phyloP scores from a whole-genome alignment of 2,888 invertebrate species.

The Dione juno region DNA sequence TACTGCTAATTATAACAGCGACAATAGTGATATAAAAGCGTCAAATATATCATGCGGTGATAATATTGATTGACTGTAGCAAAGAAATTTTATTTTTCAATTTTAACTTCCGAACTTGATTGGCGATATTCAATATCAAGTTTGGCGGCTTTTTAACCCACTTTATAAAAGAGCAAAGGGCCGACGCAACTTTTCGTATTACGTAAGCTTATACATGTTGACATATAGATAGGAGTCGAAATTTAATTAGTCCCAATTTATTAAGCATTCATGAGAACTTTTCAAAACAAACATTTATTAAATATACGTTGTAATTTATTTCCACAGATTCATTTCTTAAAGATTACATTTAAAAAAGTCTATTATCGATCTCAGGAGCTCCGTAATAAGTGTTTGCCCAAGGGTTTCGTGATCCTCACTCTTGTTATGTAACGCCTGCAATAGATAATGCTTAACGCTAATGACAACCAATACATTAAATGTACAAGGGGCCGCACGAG shows the following conservation, averaged over 20 bases:
- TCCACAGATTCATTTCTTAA: neutral
- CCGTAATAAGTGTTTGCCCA: conserved; percentile 62
- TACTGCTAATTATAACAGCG: conserved; percentile 27
- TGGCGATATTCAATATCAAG: conserved; percentile 45
- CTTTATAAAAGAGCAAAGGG: conserved; percentile 46
- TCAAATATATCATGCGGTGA: conserved; percentile 39
- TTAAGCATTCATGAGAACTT: too few relatives aligned
- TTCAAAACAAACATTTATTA: neutral
- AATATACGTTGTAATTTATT: neutral
- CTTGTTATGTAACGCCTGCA: conserved; percentile 70
- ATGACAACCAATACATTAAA: conserved; percentile 79
- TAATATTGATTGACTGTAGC: conserved; percentile 41
- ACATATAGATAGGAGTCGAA: conserved; percentile 44
- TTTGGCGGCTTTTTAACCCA: conserved; percentile 46
- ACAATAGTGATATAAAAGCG: conserved; percentile 13
- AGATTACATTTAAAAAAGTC: neutral
- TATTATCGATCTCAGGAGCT: conserved; percentile 36
- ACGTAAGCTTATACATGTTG: conserved; percentile 42
- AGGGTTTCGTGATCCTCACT: conserved; percentile 65
- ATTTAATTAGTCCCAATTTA: conserved; percentile 43
- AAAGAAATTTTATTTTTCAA: conserved; percentile 43
- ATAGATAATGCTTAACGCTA: conserved; percentile 78
- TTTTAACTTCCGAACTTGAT: conserved; percentile 45
- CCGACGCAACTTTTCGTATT: conserved; percentile 43
- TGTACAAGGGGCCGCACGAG: conserved; percentile 66